phyloP scores from a whole-genome alignment of 2,797 vertebrate genomes.

The Clarias laeviceps region DNA sequence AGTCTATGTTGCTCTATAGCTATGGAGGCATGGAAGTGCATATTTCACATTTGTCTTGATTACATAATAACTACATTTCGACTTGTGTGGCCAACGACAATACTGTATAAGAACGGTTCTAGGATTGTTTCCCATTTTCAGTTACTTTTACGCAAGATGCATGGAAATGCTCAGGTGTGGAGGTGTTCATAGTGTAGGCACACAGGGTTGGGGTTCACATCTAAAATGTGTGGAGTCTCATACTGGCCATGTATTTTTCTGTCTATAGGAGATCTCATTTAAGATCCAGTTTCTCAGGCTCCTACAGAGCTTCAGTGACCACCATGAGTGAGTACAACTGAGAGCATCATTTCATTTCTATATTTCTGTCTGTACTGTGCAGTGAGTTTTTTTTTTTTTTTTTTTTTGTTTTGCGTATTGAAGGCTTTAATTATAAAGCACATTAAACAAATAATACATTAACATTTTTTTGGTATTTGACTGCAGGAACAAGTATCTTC shows the following conservation, averaged over 20 bases:
- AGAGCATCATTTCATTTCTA: not conserved
- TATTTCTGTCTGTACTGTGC: not conserved
- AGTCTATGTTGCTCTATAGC: not conserved
- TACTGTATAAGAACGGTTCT: not conserved
- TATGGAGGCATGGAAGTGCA: not conserved
- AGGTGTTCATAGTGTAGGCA: not conserved
- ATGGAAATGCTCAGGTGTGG: not conserved
- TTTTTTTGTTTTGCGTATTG: not conserved
- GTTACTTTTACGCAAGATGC: not conserved
- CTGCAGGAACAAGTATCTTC: constrained; percentile 95
- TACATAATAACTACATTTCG: not conserved
- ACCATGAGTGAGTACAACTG: constrained; percentile 89
- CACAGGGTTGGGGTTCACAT: not conserved
- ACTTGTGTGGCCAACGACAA: not conserved
- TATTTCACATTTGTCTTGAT: not conserved
- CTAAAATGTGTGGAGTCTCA: not conserved
- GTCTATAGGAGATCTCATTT: constrained; percentile 90
- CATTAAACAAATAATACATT: not conserved
- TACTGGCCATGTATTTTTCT: not conserved
- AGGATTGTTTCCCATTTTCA: not conserved
- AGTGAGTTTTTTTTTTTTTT: no score
- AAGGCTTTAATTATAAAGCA: not conserved
- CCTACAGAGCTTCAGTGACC: constrained; percentile 98
- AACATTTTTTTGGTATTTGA: not conserved
- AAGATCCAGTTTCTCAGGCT: constrained; percentile 98